phyloP scores from a whole-genome alignment of 2,888 invertebrate genomes.

The Baronia brevicornis region DNA sequence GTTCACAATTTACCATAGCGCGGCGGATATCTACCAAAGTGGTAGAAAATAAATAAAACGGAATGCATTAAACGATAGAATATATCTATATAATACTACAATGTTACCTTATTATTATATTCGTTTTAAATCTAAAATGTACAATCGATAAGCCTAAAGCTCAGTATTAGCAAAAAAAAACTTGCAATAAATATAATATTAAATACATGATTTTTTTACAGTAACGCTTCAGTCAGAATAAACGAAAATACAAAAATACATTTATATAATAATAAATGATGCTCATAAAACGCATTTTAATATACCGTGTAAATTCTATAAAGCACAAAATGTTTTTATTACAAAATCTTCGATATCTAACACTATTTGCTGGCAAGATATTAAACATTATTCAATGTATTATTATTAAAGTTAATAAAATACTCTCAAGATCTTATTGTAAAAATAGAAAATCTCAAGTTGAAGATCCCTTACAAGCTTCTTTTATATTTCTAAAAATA shows the following conservation, averaged over 20 bases:
- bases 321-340: no score
- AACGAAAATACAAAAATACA: conserved; percentile 19
- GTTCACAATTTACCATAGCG: conserved; percentile 32
- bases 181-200: conserved; percentile 39
- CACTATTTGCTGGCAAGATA: conserved; percentile 14
- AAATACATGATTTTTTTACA: conserved; percentile 29
- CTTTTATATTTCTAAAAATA: no score
- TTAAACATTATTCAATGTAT: no score
- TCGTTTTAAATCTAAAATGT: conserved; percentile 32
- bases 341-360: no score
- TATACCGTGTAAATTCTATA: no score
- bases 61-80: conserved; percentile 32
- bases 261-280: conserved; percentile 7
- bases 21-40: conserved; percentile 24
- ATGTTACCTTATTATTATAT: conserved; percentile 25
- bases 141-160: conserved; percentile 33
- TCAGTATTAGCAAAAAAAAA: conserved; percentile 34
- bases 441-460: conserved; percentile 4
- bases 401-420: no score
- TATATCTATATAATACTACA: conserved; percentile 21
- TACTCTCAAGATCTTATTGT: no score
- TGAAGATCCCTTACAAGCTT: neutral
- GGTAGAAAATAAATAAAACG: conserved; percentile 36
- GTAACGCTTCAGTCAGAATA: conserved; percentile 25
- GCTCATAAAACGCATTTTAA: no score